Evolutionary conservation across 2,888 invertebrate genomes (phyloP).

Genomic region (Andrena flavipes): DNA sequence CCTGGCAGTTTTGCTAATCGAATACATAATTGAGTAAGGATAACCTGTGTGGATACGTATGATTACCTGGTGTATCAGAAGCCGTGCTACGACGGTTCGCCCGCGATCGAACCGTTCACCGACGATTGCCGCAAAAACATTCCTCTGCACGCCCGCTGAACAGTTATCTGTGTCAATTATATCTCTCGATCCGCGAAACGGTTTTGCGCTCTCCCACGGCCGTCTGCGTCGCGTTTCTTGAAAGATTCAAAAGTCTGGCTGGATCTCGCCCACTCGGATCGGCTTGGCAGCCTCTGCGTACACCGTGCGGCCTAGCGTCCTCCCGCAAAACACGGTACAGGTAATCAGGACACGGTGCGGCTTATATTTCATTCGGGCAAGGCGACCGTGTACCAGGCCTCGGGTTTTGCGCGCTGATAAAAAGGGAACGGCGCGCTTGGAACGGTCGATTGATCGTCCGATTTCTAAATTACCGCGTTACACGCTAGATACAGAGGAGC

Average conservation of each 20-base stretch:
- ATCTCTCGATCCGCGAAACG: constrained; percentile 27
- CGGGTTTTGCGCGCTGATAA: background rate
- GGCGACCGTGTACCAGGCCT: background rate
- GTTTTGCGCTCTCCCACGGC: background rate
- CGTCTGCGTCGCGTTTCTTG: constrained; percentile 26
- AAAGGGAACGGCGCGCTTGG: background rate
- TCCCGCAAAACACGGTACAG: constrained; percentile 4
- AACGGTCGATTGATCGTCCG: constrained; percentile 4
- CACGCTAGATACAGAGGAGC: constrained; percentile 45
- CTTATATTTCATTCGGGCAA: constrained; percentile 5
- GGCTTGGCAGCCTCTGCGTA: constrained; percentile 18
- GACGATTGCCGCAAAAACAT: constrained; percentile 44
- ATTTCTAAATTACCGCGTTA: constrained; percentile 59
- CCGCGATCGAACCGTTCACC: constrained; percentile 21
- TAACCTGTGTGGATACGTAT: constrained; percentile 7
- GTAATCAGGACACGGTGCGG: constrained; percentile 23
- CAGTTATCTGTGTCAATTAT: constrained; percentile 56
- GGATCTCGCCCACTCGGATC: constrained; percentile 16
- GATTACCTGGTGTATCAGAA: background rate
- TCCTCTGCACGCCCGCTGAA: constrained; percentile 19
- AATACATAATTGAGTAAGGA: constrained; percentile 14
- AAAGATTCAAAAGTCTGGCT: constrained; percentile 17
- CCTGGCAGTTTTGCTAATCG: background rate
- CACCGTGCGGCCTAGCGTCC: background rate
- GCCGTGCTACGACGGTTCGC: constrained; percentile 12